Percentiles rank a stretch among this genome's conserved stretches.
Conservation (phyloP, 1,140 invertebrate genomes). For the Microplitis demolitor region DNA sequence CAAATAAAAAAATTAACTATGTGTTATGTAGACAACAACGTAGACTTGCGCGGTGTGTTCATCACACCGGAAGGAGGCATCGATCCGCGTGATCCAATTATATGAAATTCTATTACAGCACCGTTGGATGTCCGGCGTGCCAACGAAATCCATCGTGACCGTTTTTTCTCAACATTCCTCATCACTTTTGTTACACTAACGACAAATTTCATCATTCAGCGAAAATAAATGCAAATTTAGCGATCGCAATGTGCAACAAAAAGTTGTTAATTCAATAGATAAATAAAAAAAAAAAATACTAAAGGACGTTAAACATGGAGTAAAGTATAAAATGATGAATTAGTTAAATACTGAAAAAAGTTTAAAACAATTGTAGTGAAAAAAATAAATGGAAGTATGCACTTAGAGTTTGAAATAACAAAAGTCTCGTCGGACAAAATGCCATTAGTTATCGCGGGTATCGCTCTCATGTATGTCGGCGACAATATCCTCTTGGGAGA, state of each 20-base stretch:
- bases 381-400: background rate
- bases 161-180: background rate
- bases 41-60: background rate
- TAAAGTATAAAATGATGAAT: background rate
- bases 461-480: background rate
- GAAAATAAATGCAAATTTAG: too few relatives aligned
- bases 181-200: too few relatives aligned
- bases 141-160: background rate
- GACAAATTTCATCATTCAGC: too few relatives aligned
- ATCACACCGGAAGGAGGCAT: constrained; percentile 24
- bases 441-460: constrained; percentile 10
- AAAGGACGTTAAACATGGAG: too few relatives aligned
- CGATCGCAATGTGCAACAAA: too few relatives aligned
- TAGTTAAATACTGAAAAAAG: background rate
- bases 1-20: background rate
- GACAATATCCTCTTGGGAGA: constrained; percentile 11
- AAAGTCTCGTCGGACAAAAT: background rate
- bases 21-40: background rate
- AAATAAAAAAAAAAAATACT: too few relatives aligned
- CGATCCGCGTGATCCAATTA: constrained; percentile 32
- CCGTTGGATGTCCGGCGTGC: constrained; percentile 23
- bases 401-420: background rate
- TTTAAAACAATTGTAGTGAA: background rate
- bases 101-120: constrained; percentile 30
- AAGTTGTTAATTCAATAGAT: too few relatives aligned